Percentiles rank a stretch among this genome's conserved stretches.
Conservation (phyloP, 2,113 vertebrate genomes). For the Axis porcinus region DNA sequence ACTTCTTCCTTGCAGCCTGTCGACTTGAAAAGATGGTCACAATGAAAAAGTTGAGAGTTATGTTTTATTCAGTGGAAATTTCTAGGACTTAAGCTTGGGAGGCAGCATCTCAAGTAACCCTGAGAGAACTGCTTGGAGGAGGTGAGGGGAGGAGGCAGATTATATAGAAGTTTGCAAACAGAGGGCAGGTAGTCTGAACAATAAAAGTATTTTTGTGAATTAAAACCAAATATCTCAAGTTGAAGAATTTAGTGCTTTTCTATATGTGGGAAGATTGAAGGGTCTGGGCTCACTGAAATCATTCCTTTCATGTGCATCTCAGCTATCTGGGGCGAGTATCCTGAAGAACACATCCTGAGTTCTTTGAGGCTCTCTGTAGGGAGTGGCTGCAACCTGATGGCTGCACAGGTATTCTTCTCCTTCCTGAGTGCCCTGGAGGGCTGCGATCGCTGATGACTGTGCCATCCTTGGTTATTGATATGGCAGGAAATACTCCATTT, state of each 20-base stretch:
- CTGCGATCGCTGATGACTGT: not conserved
- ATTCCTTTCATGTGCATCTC: not conserved
- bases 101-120: not conserved
- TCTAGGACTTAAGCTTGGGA: not conserved
- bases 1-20: not conserved
- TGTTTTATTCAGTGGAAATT: not conserved
- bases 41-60: not conserved
- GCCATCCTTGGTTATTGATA: not conserved
- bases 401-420: not conserved
- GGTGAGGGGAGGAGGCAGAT: not conserved
- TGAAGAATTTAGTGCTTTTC: not conserved
- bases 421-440: not conserved
- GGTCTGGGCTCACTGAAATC: not conserved
- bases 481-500: not conserved
- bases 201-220: not conserved
- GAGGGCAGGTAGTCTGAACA: not conserved
- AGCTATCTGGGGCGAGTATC: not conserved
- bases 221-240: not conserved
- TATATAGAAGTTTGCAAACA: not conserved
- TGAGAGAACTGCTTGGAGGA: not conserved
- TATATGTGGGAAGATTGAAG: not conserved
- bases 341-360: not conserved
- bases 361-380: not conserved
- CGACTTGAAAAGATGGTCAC: not conserved
- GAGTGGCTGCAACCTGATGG: not conserved